Evolutionary conservation across 2,113 vertebrate species (phyloP).

Genomic region (Sinocyclocheilus maitianheensis): DNA sequence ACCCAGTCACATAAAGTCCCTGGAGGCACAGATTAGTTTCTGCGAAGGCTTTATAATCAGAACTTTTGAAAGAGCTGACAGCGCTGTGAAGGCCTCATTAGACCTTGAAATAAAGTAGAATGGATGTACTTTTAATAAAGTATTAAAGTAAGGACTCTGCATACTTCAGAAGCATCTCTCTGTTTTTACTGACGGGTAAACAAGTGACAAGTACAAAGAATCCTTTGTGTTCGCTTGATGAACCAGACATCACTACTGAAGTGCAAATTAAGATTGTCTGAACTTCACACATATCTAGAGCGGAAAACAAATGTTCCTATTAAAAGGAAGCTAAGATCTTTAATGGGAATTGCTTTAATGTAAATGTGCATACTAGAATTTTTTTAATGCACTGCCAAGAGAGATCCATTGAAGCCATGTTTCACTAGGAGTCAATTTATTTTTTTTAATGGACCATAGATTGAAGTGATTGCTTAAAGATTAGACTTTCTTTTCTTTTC

Average conservation of each 20-base stretch:
- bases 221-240: background rate
- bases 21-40: constrained; percentile 32
- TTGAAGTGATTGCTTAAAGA: background rate
- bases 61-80: constrained; percentile 3
- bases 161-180: background rate
- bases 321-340: background rate
- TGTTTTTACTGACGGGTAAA: background rate
- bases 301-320: background rate
- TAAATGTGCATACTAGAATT: background rate
- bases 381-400: no score
- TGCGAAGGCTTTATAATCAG: constrained; percentile 11
- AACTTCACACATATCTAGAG: background rate
- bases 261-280: constrained; percentile 25
- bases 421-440: background rate
- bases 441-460: background rate
- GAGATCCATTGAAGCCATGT: background rate
- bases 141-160: background rate
- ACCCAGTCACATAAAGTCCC: constrained; percentile 3
- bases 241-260: constrained; percentile 25
- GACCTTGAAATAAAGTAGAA: constrained; percentile 20
- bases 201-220: constrained; percentile 16
- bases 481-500: background rate
- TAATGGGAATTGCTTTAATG: background rate
- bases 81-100: constrained; percentile 1
- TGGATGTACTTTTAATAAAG: constrained; percentile 9